phyloP scores from a whole-genome alignment of 2,113 vertebrate species.

The Rhinoderma darwinii region DNA sequence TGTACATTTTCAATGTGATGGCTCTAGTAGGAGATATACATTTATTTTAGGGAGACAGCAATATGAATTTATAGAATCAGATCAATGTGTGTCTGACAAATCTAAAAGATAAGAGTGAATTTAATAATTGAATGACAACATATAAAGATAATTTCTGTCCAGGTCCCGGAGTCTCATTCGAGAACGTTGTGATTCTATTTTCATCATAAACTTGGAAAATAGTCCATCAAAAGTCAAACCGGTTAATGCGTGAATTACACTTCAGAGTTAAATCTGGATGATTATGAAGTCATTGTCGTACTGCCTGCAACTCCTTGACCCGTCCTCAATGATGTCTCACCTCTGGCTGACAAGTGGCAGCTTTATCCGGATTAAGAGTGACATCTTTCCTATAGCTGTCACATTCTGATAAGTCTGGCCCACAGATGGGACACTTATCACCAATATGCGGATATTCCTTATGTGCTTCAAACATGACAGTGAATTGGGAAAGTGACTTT shows the following conservation, averaged over 20 bases:
- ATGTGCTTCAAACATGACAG: no score
- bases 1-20: no score
- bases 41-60: no score
- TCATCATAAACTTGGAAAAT: neutral
- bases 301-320: neutral
- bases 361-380: neutral
- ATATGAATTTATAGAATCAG: no score
- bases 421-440: neutral
- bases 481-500: no score
- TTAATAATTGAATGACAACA: neutral
- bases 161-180: neutral
- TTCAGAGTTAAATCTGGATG: neutral
- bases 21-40: no score
- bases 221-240: neutral
- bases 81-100: neutral
- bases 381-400: neutral
- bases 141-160: neutral
- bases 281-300: neutral
- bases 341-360: neutral
- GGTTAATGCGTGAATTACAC: neutral
- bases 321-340: neutral
- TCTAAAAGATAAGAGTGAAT: neutral
- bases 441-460: neutral
- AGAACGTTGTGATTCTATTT: neutral
- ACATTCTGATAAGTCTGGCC: neutral